phyloP scores from a whole-genome alignment of 1,140 invertebrate genomes.

The Pachypeltis micranthus region DNA sequence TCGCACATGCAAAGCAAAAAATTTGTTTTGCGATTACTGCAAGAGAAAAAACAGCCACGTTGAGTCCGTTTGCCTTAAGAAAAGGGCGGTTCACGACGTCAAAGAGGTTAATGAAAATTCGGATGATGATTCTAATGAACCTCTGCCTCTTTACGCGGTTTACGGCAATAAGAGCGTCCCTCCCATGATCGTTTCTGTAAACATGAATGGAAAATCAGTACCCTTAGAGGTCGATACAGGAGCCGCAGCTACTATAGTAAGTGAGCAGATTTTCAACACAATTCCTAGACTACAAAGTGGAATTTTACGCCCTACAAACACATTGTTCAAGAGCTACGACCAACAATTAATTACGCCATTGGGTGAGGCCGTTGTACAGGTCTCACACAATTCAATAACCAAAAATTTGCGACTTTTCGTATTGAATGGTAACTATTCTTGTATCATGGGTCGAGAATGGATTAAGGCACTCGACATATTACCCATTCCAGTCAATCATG shows the following conservation, averaged over 20 bases:
- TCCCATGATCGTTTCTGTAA: background rate
- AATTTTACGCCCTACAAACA: background rate
- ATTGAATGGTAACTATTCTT: background rate
- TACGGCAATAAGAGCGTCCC: background rate
- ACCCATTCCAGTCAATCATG: background rate
- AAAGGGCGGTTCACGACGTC: background rate
- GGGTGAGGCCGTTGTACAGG: background rate
- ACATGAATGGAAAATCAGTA: background rate
- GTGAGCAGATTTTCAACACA: background rate
- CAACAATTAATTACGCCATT: background rate
- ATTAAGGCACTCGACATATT: constrained; percentile 1
- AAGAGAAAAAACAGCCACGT: background rate
- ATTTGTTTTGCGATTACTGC: background rate
- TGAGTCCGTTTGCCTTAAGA: background rate
- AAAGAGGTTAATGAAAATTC: background rate
- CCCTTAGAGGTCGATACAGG: background rate
- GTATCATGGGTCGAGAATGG: constrained; percentile 1
- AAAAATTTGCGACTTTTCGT: background rate
- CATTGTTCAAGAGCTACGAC: background rate
- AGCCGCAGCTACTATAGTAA: background rate
- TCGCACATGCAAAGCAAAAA: constrained; percentile 4
- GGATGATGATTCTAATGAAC: background rate
- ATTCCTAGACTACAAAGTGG: background rate
- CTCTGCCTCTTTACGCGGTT: background rate
- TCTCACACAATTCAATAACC: background rate